phyloP scores from a whole-genome alignment of 1,140 invertebrate species.

The Diorhabda elongata region DNA sequence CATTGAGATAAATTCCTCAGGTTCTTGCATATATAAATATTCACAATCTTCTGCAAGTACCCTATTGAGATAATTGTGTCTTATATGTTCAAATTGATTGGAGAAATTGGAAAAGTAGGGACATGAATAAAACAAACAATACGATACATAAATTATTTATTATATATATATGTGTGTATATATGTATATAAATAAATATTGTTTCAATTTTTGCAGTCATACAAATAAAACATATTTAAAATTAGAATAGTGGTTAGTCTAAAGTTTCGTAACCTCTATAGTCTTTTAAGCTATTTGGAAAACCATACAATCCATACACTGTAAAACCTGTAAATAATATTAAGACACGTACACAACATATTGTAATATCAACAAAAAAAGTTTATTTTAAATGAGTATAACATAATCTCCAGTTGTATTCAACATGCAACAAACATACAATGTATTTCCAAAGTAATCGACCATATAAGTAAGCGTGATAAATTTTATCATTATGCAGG shows the following conservation, averaged over 20 bases:
- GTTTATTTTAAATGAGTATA: constrained; percentile 8
- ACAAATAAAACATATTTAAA: background rate
- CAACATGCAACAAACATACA: constrained; percentile 1
- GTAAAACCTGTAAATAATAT: constrained; percentile 40
- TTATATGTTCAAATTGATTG: too few relatives aligned
- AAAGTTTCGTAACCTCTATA: constrained; percentile 39
- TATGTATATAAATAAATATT: background rate
- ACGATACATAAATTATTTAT: background rate
- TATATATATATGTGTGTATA: background rate
- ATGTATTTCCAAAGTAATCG: background rate
- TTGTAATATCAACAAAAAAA: constrained; percentile 5
- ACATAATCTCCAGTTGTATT: background rate
- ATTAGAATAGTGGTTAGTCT: constrained; percentile 22
- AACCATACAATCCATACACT: constrained; percentile 42
- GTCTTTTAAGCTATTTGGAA: constrained; percentile 41
- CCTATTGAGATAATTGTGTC: too few relatives aligned
- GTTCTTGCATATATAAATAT: too few relatives aligned
- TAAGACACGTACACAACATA: constrained; percentile 6
- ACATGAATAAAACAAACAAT: background rate
- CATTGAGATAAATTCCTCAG: too few relatives aligned
- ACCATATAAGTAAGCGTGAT: background rate
- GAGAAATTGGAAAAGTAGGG: too few relatives aligned
- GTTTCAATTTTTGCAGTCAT: background rate
- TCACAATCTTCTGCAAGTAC: too few relatives aligned
- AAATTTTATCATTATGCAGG: background rate